A percentile compares a stretch with the other conserved stretches of the same genome.
Conservation (phyloP, 2,888 invertebrate genomes). For the Oxyteleia sp. region DNA sequence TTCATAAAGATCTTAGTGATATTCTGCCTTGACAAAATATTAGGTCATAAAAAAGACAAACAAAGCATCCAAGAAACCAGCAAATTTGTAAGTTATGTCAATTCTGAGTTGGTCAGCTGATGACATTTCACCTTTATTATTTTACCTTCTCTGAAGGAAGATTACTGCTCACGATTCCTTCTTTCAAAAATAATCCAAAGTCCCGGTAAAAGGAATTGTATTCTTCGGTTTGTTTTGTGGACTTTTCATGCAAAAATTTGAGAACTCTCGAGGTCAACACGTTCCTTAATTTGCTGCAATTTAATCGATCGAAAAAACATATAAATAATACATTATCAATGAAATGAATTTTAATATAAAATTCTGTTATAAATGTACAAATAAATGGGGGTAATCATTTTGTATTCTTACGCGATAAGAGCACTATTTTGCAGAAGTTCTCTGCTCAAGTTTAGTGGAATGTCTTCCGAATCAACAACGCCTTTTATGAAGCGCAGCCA, state of each 20-base stretch:
- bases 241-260: conserved; percentile 94
- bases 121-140: no score
- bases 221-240: conserved; percentile 93
- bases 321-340: no score
- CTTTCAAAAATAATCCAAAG: conserved; percentile 97
- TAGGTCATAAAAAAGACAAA: no score
- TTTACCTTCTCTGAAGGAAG: conserved; percentile 94
- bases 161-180: conserved; percentile 96
- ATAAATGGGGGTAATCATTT: background rate
- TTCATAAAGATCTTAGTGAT: no score
- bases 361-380: conserved; percentile 89
- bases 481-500: conserved; percentile 99
- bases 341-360: no score
- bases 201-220: conserved; percentile 96
- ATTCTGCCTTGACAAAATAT: no score
- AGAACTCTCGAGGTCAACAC: conserved; percentile 95
- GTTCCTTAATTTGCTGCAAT: conserved; percentile 92
- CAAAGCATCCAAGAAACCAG: no score
- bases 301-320: no score
- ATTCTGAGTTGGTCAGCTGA: no score
- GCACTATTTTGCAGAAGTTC: conserved; percentile 98
- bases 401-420: conserved; percentile 92
- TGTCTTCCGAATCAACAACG: conserved; percentile 99
- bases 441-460: conserved; percentile 98
- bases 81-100: no score